Evolutionary conservation across 2,888 invertebrate genomes (phyloP).

Genomic region (Coelopa pilipes): DNA sequence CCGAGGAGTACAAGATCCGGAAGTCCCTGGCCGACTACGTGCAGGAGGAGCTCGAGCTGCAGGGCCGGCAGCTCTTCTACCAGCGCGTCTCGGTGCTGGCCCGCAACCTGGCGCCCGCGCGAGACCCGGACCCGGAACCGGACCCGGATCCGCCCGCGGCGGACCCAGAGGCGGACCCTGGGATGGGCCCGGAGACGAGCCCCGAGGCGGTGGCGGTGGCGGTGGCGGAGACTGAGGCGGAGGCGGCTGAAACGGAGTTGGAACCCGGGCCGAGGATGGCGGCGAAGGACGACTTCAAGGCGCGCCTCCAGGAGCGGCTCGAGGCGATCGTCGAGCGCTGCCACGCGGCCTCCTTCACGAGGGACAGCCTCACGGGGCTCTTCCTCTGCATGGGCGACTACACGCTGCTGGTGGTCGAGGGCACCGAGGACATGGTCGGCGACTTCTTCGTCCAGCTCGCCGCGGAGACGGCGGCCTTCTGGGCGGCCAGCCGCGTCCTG

Average conservation of each 20-base stretch:
- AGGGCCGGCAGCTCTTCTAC: slow-evolving; percentile 54
- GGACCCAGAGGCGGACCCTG: too few species aligned
- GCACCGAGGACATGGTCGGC: slow-evolving; percentile 56
- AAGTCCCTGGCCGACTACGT: slow-evolving; percentile 55
- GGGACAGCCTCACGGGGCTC: slow-evolving; percentile 54
- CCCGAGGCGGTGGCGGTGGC: too few species aligned
- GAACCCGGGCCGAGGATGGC: background rate
- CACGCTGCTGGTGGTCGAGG: slow-evolving; percentile 55
- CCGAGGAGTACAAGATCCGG: slow-evolving; percentile 47
- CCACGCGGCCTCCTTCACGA: slow-evolving; percentile 39
- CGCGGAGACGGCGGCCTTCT: slow-evolving; percentile 43
- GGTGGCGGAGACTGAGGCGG: too few species aligned
- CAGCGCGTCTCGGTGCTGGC: slow-evolving; percentile 57
- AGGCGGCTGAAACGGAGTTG: background rate
- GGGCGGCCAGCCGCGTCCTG: slow-evolving; percentile 53
- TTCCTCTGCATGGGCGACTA: slow-evolving; percentile 56
- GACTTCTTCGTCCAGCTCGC: slow-evolving; percentile 48
- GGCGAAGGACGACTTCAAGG: slow-evolving; percentile 10
- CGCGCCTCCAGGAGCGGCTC: slow-evolving; percentile 42
- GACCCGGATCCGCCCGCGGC: too few species aligned
- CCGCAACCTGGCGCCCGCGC: slow-evolving; percentile 43
- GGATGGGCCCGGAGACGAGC: too few species aligned
- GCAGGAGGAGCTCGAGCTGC: slow-evolving; percentile 48
- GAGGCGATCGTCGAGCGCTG: slow-evolving; percentile 42
- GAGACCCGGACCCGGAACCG: too few species aligned